Evolutionary conservation across 2,888 invertebrate genomes (phyloP), one percentile per base, ranked within the genome.

Genomic region (Pseudanteris insignis): DNA sequence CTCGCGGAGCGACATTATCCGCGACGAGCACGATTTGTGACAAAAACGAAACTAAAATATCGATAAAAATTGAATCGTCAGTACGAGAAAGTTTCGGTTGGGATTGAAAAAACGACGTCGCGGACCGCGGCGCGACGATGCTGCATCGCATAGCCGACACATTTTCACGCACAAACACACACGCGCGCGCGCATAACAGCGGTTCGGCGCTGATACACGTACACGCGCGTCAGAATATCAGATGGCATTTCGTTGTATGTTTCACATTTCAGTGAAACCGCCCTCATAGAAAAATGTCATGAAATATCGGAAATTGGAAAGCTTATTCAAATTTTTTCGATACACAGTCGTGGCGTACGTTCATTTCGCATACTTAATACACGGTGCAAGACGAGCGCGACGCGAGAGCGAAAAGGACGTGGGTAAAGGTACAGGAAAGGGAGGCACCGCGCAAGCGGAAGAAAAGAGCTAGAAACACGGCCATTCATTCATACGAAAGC

Each of bases 301-400:
- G 75, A 70, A 74, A 74, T 74, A 76, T 75, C 78, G 77, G 77
- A 78, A 78, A 78, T 78, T 78, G 77, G 76, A 78, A 78, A 77
- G 77, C 77, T 77, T 76, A 78, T 78, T 77, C 77, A 78, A 76
- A 78, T 60, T 74, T 73, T 76, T 73, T 75, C 73, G 74, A 76
- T 77, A 76, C 64, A 65, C 53, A 48, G 26, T 54, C 62, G 51
- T 64, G 58, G 60, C 48, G 44, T 67, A 69, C 72, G 73, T 74
- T 77, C 76, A 75, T 77, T 74, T 72, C 71, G 73, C 73, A 74
- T 74, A 66, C 69, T 70, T 71, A 72, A 73, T 70, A 68, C 68
- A 40, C 48, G 15, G 44, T 53, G 66, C 55, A 63, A 67, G 64
- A 65, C 62, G 57, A 61, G 61, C 50, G 32, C 43, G 25, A 51